These are phyloP conservation scores for Ferdinandea cuprea DNA, from an alignment of 2,888 invertebrate genomes.

Conservation along the genomic window DNA sequence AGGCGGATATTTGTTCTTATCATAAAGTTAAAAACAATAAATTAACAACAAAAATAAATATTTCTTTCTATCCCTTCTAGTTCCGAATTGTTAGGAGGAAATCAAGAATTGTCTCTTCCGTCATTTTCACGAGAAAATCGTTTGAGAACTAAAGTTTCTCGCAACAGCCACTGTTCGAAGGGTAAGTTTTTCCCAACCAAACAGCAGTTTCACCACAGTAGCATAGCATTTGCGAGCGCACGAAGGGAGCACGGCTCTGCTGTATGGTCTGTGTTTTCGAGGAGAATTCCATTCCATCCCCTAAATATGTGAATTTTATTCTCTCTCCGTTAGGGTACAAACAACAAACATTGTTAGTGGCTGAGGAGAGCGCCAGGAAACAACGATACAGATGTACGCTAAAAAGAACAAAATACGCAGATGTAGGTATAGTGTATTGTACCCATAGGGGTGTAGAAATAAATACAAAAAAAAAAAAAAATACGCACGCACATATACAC, in stretches of 20 bases:
- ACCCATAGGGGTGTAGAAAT: background rate
- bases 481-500: constrained; percentile 34
- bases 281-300: constrained; percentile 58
- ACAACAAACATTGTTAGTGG: constrained; percentile 8
- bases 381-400: constrained; percentile 12
- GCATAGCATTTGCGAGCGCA: constrained; percentile 35
- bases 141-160: constrained; percentile 70
- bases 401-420: constrained; percentile 43
- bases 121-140: constrained; percentile 73
- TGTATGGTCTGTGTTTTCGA: no score
- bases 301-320: constrained; percentile 28
- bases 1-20: no score
- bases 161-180: constrained; percentile 65
- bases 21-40: constrained; percentile 12
- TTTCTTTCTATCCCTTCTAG: constrained; percentile 2
- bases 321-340: background rate
- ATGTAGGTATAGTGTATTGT: constrained; percentile 23
- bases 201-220: constrained; percentile 33
- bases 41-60: constrained; percentile 14
- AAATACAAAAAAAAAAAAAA: no score
- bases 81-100: constrained; percentile 49
- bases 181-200: constrained; percentile 58
- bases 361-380: constrained; percentile 1
- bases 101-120: constrained; percentile 64
- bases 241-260: background rate